These are phyloP conservation scores for Coccyzus lansbergi DNA, from an alignment of 2,797 vertebrate genomes.

Conservation along the genomic window DNA sequence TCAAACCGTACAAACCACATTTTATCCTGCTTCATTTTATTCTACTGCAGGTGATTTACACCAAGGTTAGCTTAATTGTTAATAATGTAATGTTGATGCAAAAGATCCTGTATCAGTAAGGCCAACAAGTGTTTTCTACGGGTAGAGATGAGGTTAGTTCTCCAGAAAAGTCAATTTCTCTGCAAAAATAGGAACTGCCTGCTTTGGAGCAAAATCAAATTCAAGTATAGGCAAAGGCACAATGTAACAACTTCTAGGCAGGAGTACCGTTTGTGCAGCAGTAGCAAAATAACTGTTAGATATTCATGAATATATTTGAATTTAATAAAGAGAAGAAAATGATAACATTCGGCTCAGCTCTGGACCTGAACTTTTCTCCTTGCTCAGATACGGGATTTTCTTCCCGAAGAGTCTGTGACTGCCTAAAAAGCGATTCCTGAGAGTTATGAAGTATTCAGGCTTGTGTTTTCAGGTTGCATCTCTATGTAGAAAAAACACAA, in stretches of 20 bases:
- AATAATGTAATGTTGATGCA: not conserved
- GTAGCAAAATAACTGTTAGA: conserved; percentile 6
- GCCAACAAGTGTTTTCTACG: not conserved
- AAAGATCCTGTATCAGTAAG: not conserved
- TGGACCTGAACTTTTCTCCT: not conserved
- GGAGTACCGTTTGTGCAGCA: not conserved
- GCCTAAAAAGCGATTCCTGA: not conserved
- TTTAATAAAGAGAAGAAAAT: conserved; percentile 13
- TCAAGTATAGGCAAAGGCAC: not conserved
- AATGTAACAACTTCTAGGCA: not conserved
- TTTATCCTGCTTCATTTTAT: not conserved
- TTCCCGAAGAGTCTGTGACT: not conserved
- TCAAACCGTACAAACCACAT: not conserved
- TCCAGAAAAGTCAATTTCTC: not conserved
- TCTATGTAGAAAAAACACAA: not conserved
- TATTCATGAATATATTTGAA: conserved; percentile 18
- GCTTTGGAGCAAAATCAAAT: conserved; percentile 17
- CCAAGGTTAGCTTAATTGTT: not conserved
- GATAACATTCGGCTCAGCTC: not conserved
- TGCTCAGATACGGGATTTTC: not conserved
- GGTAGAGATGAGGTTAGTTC: not conserved
- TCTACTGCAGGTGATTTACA: not conserved
- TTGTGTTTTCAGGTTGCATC: not conserved
- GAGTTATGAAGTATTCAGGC: not conserved
- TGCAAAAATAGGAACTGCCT: not conserved